These are phyloP conservation scores for Lycocerus yunnanus DNA, from an alignment of 2,888 invertebrate species.

Conservation along the genomic window DNA sequence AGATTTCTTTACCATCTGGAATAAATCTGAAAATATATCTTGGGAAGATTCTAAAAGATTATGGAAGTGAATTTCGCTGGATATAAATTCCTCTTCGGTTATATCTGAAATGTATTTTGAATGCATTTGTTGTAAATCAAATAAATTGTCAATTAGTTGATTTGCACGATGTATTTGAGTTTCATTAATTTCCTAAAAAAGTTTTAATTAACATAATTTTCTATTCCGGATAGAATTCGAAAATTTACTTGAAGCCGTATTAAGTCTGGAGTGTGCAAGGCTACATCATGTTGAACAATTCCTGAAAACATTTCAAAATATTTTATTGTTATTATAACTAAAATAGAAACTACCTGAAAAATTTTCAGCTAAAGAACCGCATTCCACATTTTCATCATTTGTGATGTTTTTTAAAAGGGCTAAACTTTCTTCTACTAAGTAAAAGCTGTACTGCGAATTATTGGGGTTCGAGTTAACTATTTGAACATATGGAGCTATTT, in stretches of 20 bases:
- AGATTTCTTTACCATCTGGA: conserved; percentile 48
- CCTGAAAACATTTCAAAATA: not conserved
- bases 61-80: conserved; percentile 35
- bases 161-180: conserved; percentile 53
- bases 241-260: not conserved
- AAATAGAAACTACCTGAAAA: not conserved
- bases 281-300: not conserved
- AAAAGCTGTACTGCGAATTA: conserved; percentile 55
- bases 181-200: conserved; percentile 49
- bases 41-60: conserved; percentile 51
- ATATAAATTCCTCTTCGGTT: conserved; percentile 40
- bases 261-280: not conserved
- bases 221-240: not conserved
- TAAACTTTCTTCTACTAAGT: conserved; percentile 58
- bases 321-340: not conserved
- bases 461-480: conserved; percentile 33
- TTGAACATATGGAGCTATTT: conserved; percentile 49
- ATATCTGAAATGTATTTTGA: conserved; percentile 42
- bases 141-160: conserved; percentile 52
- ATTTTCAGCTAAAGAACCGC: not conserved
- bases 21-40: conserved; percentile 52
- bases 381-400: conserved; percentile 52
- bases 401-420: conserved; percentile 53
- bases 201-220: not conserved
- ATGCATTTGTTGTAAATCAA: conserved; percentile 54